Conservation (phyloP, 2,797 vertebrate genomes). For the Knipowitschia caucasica region DNA sequence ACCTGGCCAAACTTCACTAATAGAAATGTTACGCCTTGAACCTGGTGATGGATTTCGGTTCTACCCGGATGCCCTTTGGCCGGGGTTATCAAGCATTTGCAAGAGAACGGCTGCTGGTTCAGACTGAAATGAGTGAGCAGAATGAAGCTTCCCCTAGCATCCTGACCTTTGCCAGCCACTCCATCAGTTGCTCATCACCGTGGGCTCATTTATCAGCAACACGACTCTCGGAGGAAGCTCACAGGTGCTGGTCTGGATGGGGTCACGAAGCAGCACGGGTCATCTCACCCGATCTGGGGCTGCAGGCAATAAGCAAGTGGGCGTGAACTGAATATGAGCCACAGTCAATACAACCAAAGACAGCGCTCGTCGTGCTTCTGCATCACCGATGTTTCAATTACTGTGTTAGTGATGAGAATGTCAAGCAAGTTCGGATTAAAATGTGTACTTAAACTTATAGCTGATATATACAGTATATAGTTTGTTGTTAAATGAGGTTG, state of each 20-base stretch:
- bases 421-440: slow-evolving; percentile 22
- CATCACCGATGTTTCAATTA: slow-evolving; percentile 42
- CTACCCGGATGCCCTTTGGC: slow-evolving; percentile 50
- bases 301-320: slow-evolving; percentile 47
- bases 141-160: slow-evolving; percentile 51
- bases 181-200: slow-evolving; percentile 67
- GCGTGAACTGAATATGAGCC: slow-evolving; percentile 35
- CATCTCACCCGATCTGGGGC: slow-evolving; percentile 58
- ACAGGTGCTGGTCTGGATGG: slow-evolving; percentile 60
- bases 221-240: slow-evolving; percentile 38
- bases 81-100: slow-evolving; percentile 58
- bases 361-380: slow-evolving; percentile 39
- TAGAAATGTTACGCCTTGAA: slow-evolving; percentile 27
- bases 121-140: slow-evolving; percentile 64
- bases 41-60: slow-evolving; percentile 47
- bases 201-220: slow-evolving; percentile 72
- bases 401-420: slow-evolving; percentile 13
- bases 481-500: no score
- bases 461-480: no score
- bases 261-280: slow-evolving; percentile 58
- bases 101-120: slow-evolving; percentile 50
- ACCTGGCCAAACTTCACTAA: slow-evolving; percentile 9
- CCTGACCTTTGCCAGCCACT: slow-evolving; percentile 68
- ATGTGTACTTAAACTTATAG: not conserved
- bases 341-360: slow-evolving; percentile 39